A percentile compares a stretch with the other conserved stretches of the same genome.
Evolutionary conservation across 2,888 invertebrate species (phyloP).

Genomic region (Dryococelus australis): DNA sequence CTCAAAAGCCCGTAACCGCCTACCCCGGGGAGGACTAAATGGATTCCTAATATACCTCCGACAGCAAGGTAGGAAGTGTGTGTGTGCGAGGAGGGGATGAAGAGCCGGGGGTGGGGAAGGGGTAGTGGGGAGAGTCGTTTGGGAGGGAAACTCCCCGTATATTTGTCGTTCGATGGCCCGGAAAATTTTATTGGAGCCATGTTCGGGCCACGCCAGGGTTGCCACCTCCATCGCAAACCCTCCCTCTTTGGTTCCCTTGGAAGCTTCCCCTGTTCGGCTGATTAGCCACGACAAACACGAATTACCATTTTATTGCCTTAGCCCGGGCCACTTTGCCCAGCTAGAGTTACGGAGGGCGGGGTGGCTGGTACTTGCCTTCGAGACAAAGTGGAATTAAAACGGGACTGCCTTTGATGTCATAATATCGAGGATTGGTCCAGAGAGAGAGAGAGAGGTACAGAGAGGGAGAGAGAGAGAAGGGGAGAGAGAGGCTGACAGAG

Average conservation of each 20-base stretch:
- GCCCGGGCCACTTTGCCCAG: conserved; percentile 50
- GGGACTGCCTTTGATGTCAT: conserved; percentile 62
- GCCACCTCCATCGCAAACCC: too few species aligned
- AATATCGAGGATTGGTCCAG: conserved; percentile 44
- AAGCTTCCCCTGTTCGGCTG: conserved; percentile 55
- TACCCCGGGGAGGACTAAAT: conserved; percentile 37
- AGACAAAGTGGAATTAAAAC: conserved; percentile 67
- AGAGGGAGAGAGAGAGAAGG: background rate
- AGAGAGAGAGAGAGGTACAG: conserved; percentile 9
- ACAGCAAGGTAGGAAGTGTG: conserved; percentile 27
- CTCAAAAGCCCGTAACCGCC: conserved; percentile 27
- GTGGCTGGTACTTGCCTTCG: conserved; percentile 55
- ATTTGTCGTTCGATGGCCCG: conserved; percentile 54
- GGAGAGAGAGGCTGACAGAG: background rate
- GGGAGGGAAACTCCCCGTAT: conserved; percentile 45
- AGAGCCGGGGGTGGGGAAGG: conserved; percentile 17
- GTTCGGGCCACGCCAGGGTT: conserved; percentile 37
- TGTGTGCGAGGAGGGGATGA: too few species aligned
- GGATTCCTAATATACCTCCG: conserved; percentile 46
- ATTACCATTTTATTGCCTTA: conserved; percentile 74
- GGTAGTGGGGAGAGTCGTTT: too few species aligned
- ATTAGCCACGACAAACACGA: conserved; percentile 73
- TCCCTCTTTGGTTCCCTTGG: conserved; percentile 42
- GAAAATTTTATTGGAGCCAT: conserved; percentile 49
- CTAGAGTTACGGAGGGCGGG: conserved; percentile 45